A percentile compares a stretch with the other conserved stretches of the same genome.
phyloP scores from a whole-genome alignment of 1,140 invertebrate genomes.

The Zaprionus camerounensis region DNA sequence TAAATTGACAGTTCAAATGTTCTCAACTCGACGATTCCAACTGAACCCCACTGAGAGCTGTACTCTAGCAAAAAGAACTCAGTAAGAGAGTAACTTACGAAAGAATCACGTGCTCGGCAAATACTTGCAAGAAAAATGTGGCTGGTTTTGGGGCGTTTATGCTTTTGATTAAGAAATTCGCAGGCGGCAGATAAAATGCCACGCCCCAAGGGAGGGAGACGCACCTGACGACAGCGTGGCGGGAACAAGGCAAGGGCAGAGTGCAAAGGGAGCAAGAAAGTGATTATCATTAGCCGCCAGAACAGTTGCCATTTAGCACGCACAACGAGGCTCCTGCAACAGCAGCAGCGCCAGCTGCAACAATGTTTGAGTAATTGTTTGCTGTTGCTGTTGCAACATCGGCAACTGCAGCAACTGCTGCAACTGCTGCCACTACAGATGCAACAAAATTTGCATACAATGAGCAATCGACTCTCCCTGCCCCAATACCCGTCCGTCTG shows the following conservation, averaged over 20 bases:
- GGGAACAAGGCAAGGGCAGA: not conserved
- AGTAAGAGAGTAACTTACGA: constrained; percentile 18
- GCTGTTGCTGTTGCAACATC: constrained; percentile 52
- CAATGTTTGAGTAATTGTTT: constrained; percentile 82
- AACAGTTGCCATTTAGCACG: constrained; percentile 76
- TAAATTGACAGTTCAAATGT: not conserved
- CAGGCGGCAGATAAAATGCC: constrained; percentile 16
- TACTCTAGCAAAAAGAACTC: not conserved
- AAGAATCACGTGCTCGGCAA: constrained; percentile 31
- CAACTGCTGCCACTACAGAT: constrained; percentile 46
- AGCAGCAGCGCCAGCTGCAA: constrained; percentile 58
- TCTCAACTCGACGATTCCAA: not conserved
- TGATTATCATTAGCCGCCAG: constrained; percentile 78
- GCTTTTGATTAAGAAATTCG: constrained; percentile 57
- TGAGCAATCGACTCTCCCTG: constrained; percentile 10
- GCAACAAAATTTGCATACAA: constrained; percentile 77
- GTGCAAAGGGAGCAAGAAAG: constrained; percentile 49
- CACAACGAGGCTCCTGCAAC: constrained; percentile 57
- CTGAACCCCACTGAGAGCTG: not conserved
- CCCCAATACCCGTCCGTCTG: constrained; percentile 9
- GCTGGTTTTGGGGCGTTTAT: constrained; percentile 23
- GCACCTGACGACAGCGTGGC: constrained; percentile 1
- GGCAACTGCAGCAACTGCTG: constrained; percentile 45
- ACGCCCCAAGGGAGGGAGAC: not conserved
- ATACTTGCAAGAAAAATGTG: constrained; percentile 19